Conservation (phyloP, 2,888 invertebrate species). For the Luffia ferchaultella region DNA sequence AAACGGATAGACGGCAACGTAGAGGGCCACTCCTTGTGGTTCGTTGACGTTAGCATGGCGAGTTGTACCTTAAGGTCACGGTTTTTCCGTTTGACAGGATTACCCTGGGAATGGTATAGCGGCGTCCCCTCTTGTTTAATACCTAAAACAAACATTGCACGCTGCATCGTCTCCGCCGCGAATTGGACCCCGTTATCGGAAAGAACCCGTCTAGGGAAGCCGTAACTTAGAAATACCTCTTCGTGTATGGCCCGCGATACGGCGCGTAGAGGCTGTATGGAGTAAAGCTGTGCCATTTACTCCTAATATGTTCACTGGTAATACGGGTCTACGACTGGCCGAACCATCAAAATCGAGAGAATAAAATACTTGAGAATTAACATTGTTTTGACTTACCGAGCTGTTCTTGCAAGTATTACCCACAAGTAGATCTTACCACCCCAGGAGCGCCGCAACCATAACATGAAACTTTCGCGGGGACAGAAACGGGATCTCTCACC, state of each 20-base stretch:
- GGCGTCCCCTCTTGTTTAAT: slow-evolving; percentile 21
- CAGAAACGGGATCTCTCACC: too few relatives aligned
- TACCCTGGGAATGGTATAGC: slow-evolving; percentile 23
- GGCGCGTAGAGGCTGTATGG: too few relatives aligned
- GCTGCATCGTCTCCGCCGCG: slow-evolving; percentile 24
- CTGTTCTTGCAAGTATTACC: too few relatives aligned
- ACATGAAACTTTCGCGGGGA: too few relatives aligned
- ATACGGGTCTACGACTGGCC: too few relatives aligned
- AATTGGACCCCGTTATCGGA: slow-evolving; percentile 31
- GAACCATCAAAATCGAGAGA: too few relatives aligned
- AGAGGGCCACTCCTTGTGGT: slow-evolving; percentile 21
- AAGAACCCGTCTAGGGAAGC: slow-evolving; percentile 21
- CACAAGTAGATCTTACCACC: slow-evolving; percentile 5
- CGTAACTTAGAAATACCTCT: slow-evolving; percentile 20
- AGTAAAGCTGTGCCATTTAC: too few relatives aligned
- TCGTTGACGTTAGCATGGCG: slow-evolving; percentile 18
- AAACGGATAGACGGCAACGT: slow-evolving; percentile 24
- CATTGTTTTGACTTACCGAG: too few relatives aligned
- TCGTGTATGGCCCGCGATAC: too few relatives aligned
- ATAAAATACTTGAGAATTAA: too few relatives aligned
- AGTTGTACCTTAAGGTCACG: slow-evolving; percentile 22
- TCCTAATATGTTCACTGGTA: too few relatives aligned
- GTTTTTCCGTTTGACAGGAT: slow-evolving; percentile 25
- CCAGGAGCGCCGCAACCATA: slow-evolving; percentile 10
- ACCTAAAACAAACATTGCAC: slow-evolving; percentile 19